phyloP scores from a whole-genome alignment of 2,888 invertebrate genomes.

The Sphecodes monilicornis region DNA sequence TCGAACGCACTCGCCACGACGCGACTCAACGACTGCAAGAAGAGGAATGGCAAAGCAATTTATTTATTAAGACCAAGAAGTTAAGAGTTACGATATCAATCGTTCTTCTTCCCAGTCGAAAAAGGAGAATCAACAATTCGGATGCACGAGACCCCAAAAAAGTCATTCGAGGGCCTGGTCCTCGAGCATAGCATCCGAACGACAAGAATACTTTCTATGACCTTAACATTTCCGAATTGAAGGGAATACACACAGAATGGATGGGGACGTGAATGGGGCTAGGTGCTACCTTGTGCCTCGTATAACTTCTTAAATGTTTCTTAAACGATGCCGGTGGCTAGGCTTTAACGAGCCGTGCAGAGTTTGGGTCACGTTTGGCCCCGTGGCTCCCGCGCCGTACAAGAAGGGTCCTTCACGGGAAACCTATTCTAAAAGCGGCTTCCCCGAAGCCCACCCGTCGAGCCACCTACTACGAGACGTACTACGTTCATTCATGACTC shows the following conservation, averaged over 20 bases:
- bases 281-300: constrained; percentile 52
- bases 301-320: constrained; percentile 80
- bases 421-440: constrained; percentile 38
- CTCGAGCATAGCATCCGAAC: not conserved
- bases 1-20: too few species aligned
- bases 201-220: constrained; percentile 19
- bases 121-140: too few species aligned
- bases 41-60: not conserved
- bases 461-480: constrained; percentile 67
- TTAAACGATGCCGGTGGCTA: constrained; percentile 71
- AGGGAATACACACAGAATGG: constrained; percentile 23
- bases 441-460: constrained; percentile 56
- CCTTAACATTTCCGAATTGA: constrained; percentile 7
- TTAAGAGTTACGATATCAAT: too few species aligned
- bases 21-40: too few species aligned
- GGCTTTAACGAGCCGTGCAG: constrained; percentile 72
- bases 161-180: not conserved
- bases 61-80: not conserved
- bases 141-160: not conserved
- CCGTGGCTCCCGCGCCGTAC: constrained; percentile 33
- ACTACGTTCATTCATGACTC: constrained; percentile 82
- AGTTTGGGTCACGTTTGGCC: constrained; percentile 74
- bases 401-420: constrained; percentile 36
- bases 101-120: too few species aligned
- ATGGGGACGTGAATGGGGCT: constrained; percentile 45